A percentile compares a stretch with the other conserved stretches of the same genome.
These are phyloP conservation scores for Bursaphelenchus okinawaensis DNA, from an alignment of 2,888 invertebrate species.

Conservation along the genomic window DNA sequence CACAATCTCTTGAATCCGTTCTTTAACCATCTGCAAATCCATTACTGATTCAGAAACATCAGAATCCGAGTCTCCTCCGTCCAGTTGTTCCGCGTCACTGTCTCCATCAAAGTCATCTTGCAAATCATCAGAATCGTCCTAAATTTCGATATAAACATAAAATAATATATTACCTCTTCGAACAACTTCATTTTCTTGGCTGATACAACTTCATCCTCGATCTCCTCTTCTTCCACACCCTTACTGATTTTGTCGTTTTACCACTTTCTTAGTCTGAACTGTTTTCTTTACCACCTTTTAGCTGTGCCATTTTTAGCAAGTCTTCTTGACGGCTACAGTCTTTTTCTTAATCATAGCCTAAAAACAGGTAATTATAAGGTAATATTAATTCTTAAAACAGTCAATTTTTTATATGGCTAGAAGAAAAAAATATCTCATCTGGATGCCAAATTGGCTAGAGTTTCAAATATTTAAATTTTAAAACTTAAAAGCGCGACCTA, in stretches of 20 bases:
- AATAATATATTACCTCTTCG: neutral
- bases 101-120: neutral
- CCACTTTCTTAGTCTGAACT: neutral
- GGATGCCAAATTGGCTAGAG: no score
- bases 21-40: constrained; percentile 44
- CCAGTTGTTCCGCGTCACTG: neutral
- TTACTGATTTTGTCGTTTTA: neutral
- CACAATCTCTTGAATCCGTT: constrained; percentile 49
- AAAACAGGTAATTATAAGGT: no score
- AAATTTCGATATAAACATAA: neutral
- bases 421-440: no score
- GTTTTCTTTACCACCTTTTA: neutral
- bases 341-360: neutral
- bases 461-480: no score
- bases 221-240: neutral
- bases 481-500: no score
- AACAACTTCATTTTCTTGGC: neutral
- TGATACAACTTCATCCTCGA: neutral
- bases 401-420: no score
- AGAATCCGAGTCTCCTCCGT: constrained; percentile 10
- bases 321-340: neutral
- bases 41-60: constrained; percentile 26
- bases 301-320: neutral
- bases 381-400: no score
- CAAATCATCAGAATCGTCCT: neutral